Percentiles rank a stretch among this genome's conserved stretches.
Evolutionary conservation across 2,113 vertebrate species (phyloP).

Genomic region (Hyla sarda): DNA sequence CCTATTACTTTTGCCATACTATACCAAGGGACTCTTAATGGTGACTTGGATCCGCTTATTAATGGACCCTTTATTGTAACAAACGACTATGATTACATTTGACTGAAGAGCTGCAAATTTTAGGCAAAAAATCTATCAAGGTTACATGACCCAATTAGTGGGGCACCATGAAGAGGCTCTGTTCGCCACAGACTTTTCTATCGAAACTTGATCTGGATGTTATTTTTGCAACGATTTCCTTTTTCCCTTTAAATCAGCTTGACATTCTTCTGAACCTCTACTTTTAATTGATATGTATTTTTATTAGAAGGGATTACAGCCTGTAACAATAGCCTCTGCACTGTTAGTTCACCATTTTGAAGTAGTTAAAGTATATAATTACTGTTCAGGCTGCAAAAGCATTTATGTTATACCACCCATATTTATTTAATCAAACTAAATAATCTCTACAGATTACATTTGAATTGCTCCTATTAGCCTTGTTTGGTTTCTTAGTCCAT

Average conservation of each 20-base stretch:
- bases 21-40: not conserved
- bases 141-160: conserved; percentile 20
- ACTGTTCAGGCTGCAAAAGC: conserved; percentile 51
- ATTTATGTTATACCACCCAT: conserved; percentile 18
- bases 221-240: not conserved
- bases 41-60: not conserved
- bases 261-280: conserved; percentile 60
- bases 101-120: not conserved
- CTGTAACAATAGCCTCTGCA: conserved; percentile 64
- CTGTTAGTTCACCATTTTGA: conserved; percentile 62
- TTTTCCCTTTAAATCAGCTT: conserved; percentile 56
- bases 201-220: conserved; percentile 47
- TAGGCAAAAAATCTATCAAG: conserved; percentile 20
- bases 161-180: conserved; percentile 18
- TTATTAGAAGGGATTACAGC: conserved; percentile 63
- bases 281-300: conserved; percentile 60
- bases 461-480: not conserved
- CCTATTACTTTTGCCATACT: not conserved
- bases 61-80: not conserved
- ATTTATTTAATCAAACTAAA: not conserved
- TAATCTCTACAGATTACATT: no score
- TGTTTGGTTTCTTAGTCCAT: not conserved
- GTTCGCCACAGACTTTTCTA: conserved; percentile 34
- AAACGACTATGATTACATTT: not conserved
- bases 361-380: conserved; percentile 63